Percentiles rank a stretch among this genome's conserved stretches.
Conservation (phyloP, 2,797 vertebrate species). For the Anguilla megastoma region DNA sequence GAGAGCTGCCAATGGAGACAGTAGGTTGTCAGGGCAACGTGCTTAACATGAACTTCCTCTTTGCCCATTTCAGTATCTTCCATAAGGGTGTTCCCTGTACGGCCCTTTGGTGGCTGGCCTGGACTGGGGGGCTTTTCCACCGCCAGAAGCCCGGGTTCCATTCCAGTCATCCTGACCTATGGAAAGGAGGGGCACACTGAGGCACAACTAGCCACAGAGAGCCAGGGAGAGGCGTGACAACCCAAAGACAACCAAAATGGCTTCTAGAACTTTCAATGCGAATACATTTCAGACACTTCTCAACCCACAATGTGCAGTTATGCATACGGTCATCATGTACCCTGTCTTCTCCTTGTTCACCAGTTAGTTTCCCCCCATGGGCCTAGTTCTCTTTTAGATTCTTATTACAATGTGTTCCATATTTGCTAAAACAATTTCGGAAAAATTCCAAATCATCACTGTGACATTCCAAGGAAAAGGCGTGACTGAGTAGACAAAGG, state of each 20-base stretch:
- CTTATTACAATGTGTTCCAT: not conserved
- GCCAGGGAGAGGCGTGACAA: not conserved
- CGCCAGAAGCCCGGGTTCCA: slow-evolving; percentile 77
- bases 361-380: not conserved
- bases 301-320: not conserved
- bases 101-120: slow-evolving; percentile 87
- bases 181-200: slow-evolving; percentile 25
- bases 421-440: not conserved
- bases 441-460: not conserved
- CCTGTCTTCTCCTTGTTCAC: not conserved
- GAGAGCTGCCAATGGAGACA: slow-evolving; percentile 93
- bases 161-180: slow-evolving; percentile 97
- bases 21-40: slow-evolving; percentile 86
- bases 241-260: not conserved
- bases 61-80: slow-evolving; percentile 87
- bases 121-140: slow-evolving; percentile 80
- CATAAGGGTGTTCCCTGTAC: slow-evolving; percentile 94
- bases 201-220: not conserved
- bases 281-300: not conserved
- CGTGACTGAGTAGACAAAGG: not conserved
- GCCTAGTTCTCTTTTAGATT: not conserved
- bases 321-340: not conserved
- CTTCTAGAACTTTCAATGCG: not conserved
- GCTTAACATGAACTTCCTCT: slow-evolving; percentile 76
- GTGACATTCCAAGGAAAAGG: not conserved